Conservation (phyloP, 2,797 vertebrate genomes). For the Rallus crepitans region DNA sequence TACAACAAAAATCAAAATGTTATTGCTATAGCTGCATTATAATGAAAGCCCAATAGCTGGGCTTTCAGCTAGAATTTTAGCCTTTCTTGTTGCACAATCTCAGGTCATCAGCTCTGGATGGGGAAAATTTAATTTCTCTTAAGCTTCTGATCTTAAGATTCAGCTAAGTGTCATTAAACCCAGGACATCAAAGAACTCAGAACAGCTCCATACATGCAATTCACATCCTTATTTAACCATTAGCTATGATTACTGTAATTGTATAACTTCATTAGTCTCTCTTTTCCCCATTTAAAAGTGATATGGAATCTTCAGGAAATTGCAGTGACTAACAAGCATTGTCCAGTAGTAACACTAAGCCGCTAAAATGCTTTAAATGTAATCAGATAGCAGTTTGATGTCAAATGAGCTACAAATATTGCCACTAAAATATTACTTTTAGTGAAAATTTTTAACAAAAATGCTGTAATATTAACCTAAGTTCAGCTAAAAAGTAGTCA, state of each 20-base stretch:
- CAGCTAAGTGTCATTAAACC: not conserved
- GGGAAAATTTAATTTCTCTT: not conserved
- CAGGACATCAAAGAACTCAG: not conserved
- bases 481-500: not conserved
- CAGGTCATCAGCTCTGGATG: not conserved
- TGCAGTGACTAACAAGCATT: not conserved
- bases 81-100: not conserved
- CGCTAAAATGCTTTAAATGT: not conserved
- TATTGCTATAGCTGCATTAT: not conserved
- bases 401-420: not conserved
- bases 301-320: not conserved
- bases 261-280: not conserved
- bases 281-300: slow-evolving; percentile 12
- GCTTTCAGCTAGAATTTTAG: not conserved
- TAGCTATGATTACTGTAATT: slow-evolving; percentile 12
- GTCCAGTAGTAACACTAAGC: not conserved
- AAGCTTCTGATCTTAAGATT: not conserved
- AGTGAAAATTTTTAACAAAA: not conserved
- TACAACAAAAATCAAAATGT: not conserved
- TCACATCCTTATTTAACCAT: slow-evolving; percentile 27
- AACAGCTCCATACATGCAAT: not conserved
- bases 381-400: not conserved
- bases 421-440: not conserved
- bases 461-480: not conserved
- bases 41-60: not conserved